A percentile compares a stretch with the other conserved stretches of the same genome.
Conservation (phyloP, 2,797 vertebrate genomes). For the Dipus sagitta region DNA sequence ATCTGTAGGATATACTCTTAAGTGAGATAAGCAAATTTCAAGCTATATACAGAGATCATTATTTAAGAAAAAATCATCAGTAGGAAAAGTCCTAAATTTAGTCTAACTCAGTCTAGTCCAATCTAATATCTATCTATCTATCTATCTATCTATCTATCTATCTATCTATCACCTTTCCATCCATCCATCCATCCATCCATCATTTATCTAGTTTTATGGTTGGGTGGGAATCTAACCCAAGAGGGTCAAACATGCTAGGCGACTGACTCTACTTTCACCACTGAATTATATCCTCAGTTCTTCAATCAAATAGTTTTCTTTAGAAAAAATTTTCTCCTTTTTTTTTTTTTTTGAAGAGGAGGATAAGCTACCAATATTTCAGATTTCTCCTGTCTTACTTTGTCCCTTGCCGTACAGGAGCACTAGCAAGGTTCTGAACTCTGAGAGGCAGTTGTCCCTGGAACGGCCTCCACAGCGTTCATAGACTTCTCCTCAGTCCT, state of each 20-base stretch:
- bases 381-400: not conserved
- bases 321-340: not conserved
- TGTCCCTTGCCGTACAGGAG: not conserved
- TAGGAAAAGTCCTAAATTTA: not conserved
- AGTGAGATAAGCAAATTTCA: conserved; percentile 8
- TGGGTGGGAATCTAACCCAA: not conserved
- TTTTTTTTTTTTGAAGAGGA: no score
- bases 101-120: not conserved
- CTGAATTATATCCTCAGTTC: not conserved
- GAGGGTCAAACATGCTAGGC: not conserved
- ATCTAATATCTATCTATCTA: not conserved
- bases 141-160: no score
- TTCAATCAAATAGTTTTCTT: not conserved
- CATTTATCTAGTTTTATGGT: no score
- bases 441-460: not conserved
- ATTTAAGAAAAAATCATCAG: not conserved
- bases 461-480: not conserved
- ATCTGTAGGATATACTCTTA: not conserved
- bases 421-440: not conserved
- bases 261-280: not conserved
- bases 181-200: no score
- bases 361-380: not conserved
- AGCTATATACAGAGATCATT: conserved; percentile 1
- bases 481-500: not conserved
- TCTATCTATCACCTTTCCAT: no score